Percentiles rank a stretch among this genome's conserved stretches.
Evolutionary conservation across 2,888 invertebrate species (phyloP).

Genomic region (Apocheima hispidaria): DNA sequence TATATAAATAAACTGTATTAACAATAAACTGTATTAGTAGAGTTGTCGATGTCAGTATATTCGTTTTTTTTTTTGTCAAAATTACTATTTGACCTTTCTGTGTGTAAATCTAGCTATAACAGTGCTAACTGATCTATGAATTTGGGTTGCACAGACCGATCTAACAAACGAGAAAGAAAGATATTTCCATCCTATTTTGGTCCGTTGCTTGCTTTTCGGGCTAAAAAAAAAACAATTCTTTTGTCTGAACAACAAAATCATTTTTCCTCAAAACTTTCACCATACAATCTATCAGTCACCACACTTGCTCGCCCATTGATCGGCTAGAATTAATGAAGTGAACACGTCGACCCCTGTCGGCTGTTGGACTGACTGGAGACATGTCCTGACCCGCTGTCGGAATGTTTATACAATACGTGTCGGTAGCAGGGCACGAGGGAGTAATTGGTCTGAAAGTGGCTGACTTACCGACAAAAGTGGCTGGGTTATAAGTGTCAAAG

Average conservation of each 20-base stretch:
- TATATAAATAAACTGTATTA: too few species aligned
- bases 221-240: neutral
- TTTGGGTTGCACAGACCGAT: too few species aligned
- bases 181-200: too few species aligned
- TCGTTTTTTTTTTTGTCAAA: too few species aligned
- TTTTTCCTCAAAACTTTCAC: slow-evolving; percentile 22
- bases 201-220: too few species aligned
- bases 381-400: slow-evolving; percentile 64
- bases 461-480: neutral
- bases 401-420: slow-evolving; percentile 78
- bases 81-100: too few species aligned
- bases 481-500: neutral
- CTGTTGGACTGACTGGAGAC: slow-evolving; percentile 60
- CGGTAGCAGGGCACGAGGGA: slow-evolving; percentile 15
- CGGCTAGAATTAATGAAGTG: slow-evolving; percentile 84
- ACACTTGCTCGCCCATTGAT: slow-evolving; percentile 65
- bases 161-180: too few species aligned
- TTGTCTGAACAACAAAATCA: neutral
- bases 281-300: slow-evolving; percentile 42
- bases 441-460: slow-evolving; percentile 25
- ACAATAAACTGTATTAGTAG: too few species aligned
- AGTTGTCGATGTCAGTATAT: too few species aligned
- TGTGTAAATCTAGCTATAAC: too few species aligned
- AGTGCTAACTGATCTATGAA: too few species aligned
- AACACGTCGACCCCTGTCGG: slow-evolving; percentile 83